Evolutionary conservation across 1,140 invertebrate genomes (phyloP).

Genomic region (Drosophila asahinai): DNA sequence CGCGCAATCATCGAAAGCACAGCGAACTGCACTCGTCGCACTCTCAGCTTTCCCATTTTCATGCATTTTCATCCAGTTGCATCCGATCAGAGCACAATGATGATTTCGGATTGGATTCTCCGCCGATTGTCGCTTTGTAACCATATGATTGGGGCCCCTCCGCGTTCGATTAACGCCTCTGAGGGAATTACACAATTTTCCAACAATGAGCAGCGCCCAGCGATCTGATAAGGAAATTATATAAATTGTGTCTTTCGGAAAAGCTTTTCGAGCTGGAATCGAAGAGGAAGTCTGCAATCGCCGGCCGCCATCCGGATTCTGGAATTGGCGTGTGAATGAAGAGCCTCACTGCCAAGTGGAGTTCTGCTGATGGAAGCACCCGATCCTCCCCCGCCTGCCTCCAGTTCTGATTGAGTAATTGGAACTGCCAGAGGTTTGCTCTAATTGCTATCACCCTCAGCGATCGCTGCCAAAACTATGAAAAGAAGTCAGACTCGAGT

Average conservation of each 20-base stretch:
- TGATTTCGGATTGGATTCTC: constrained; percentile 20
- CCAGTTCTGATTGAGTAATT: constrained; percentile 64
- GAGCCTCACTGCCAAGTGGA: constrained; percentile 23
- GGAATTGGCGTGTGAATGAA: constrained; percentile 61
- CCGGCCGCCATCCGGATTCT: constrained; percentile 44
- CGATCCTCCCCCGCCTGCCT: background rate
- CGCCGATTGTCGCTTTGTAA: constrained; percentile 58
- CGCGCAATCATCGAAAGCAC: constrained; percentile 70
- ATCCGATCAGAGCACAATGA: constrained; percentile 36
- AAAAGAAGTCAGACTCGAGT: constrained; percentile 12
- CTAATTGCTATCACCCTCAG: constrained; percentile 67
- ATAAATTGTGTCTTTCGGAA: constrained; percentile 72
- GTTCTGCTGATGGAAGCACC: constrained; percentile 29
- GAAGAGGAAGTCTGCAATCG: constrained; percentile 72
- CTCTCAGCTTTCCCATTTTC: constrained; percentile 61
- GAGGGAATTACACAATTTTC: constrained; percentile 71
- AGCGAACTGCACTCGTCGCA: constrained; percentile 74
- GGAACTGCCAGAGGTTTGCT: constrained; percentile 45
- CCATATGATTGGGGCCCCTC: constrained; percentile 44
- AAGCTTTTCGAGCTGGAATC: constrained; percentile 39
- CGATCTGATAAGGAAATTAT: constrained; percentile 78
- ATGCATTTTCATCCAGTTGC: constrained; percentile 42
- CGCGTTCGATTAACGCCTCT: constrained; percentile 58
- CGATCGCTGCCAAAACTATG: constrained; percentile 66
- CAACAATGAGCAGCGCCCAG: constrained; percentile 53